Conservation (phyloP, 2,797 vertebrate genomes). For the Poeciliopsis infans region DNA sequence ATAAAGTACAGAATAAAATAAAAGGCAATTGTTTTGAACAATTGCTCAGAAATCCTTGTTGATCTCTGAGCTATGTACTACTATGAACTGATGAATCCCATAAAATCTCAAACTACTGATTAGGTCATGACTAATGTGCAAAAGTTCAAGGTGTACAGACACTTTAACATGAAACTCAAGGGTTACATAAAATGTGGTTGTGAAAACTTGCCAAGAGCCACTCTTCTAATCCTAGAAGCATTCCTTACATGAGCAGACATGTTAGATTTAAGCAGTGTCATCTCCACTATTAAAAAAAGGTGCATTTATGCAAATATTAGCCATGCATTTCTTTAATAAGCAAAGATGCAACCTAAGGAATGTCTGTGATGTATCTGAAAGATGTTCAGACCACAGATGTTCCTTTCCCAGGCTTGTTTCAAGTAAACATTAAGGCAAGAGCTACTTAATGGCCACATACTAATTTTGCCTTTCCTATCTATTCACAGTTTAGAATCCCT, state of each 20-base stretch:
- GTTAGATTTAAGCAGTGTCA: constrained; percentile 15
- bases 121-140: background rate
- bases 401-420: background rate
- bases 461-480: background rate
- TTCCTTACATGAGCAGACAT: constrained; percentile 62
- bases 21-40: background rate
- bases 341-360: background rate
- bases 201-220: constrained; percentile 41
- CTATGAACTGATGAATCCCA: background rate
- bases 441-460: background rate
- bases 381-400: background rate
- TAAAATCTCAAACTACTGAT: background rate
- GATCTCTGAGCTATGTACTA: background rate
- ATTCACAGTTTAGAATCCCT: background rate
- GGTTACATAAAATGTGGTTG: constrained; percentile 21
- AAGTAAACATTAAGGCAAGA: background rate
- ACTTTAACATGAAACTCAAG: background rate
- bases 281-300: background rate
- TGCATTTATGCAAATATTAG: background rate
- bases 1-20: background rate
- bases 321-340: constrained; percentile 1
- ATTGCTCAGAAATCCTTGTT: background rate
- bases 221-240: constrained; percentile 28
- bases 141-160: background rate
- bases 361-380: background rate